Evolutionary conservation across 2,888 invertebrate genomes (phyloP).

Genomic region (Coecobrya sp.): DNA sequence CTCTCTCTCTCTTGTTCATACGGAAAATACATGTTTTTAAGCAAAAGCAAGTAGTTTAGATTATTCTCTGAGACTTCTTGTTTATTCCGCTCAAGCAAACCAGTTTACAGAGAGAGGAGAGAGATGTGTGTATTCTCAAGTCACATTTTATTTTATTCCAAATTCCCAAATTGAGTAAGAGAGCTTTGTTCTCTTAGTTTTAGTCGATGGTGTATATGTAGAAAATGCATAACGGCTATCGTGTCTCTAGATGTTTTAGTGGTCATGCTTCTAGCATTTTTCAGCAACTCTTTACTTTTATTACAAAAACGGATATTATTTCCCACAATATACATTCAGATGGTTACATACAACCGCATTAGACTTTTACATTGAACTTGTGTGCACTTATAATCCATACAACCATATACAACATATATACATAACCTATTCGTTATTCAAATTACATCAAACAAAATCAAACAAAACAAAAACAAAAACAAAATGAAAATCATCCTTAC

Average conservation of each 20-base stretch:
- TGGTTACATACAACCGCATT: too few species aligned
- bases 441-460: too few species aligned
- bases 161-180: constrained; percentile 79
- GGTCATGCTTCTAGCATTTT: neutral
- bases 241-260: neutral
- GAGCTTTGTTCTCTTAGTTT: constrained; percentile 22
- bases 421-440: too few species aligned
- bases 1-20: neutral
- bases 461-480: too few species aligned
- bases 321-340: too few species aligned
- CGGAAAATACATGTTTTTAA: neutral
- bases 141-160: constrained; percentile 64
- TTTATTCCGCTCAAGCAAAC: constrained; percentile 50
- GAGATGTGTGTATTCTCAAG: constrained; percentile 39
- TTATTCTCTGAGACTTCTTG: constrained; percentile 10
- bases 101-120: neutral
- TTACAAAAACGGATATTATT: too few species aligned
- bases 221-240: neutral
- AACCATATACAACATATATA: too few species aligned
- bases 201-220: neutral
- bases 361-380: too few species aligned
- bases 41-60: constrained; percentile 29
- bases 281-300: too few species aligned
- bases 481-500: too few species aligned
- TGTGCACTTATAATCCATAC: too few species aligned